Evolutionary conservation across 1,140 invertebrate genomes (phyloP), one percentile per base, ranked within the genome.

Genomic region (Drosophila ficusphila): DNA sequence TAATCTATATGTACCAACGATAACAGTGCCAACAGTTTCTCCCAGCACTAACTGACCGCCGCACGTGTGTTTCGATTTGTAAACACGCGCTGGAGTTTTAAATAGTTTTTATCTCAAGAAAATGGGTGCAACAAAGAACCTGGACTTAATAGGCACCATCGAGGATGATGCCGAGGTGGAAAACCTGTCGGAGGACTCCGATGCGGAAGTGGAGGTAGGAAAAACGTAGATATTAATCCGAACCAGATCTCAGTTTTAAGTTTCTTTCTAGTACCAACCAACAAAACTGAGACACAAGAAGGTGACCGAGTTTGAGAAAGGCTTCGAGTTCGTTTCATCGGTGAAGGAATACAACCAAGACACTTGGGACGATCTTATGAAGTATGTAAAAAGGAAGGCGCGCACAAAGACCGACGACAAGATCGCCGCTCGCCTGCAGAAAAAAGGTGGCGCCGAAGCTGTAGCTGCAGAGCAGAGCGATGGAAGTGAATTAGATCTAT

Each of bases 391-490:
- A 86, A 92, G 95, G 38, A 97, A 97, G 93, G 94, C 94, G 0
- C 95, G 95, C 76, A 94, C 94, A 14, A 96, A 96, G 88, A 92
- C 96, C 3, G 96, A 98, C 92, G 97, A 98, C 52, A 98, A 97
- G 92, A 98, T 91, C 36, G 90, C 90, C 0, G 86, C 49, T 1
- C 77, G 83, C 0, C 44, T 91, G 9, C 76, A 91, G 33, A 73
- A 90, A 96, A 76, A 94, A 93, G 69, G 94, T 93, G 68, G 94
- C 93, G 89, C 68, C 0, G 78, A 77, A 1, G 73, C 54, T 21
- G 79, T 58, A n/a, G 71, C 76, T 23, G 49, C 81, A 0, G 65
- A 86, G 74, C 81, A 88, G 6, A 89, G 86, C 52, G 88, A 78
- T 64, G 90, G 91, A 21, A 83, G 70, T 25, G 76, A 92, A 34